These are phyloP conservation scores for Lampris incognitus DNA, from an alignment of 2,113 vertebrate species.

Conservation along the genomic window DNA sequence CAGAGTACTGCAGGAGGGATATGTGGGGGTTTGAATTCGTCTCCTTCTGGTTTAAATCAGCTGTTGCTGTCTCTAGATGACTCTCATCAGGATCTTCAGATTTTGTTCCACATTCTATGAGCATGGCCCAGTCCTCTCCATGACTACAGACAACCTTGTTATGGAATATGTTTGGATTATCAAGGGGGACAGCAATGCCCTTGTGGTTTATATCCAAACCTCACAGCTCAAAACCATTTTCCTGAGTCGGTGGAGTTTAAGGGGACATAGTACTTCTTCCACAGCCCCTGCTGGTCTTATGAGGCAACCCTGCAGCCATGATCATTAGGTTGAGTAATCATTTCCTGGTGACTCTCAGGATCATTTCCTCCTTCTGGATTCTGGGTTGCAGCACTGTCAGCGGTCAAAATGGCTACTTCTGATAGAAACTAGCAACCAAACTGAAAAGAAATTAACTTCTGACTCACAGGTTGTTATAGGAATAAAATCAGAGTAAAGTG, in stretches of 20 bases:
- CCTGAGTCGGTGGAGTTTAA: neutral
- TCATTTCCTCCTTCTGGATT: conserved; percentile 84
- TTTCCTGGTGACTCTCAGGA: conserved; percentile 75
- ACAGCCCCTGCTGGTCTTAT: no score
- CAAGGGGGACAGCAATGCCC: no score
- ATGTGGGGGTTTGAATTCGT: neutral
- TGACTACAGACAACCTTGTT: no score
- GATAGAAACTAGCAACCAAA: conserved; percentile 37
- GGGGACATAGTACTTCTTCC: neutral
- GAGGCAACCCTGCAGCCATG: no score
- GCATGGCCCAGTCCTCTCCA: no score
- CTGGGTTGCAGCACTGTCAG: conserved; percentile 67
- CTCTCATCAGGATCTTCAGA: neutral
- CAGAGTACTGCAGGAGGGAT: neutral
- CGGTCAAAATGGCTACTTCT: conserved; percentile 77
- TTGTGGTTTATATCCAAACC: neutral
- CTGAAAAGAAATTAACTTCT: neutral
- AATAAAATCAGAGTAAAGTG: no score
- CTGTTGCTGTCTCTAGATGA: neutral
- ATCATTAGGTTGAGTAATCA: no score
- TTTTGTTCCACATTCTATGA: no score
- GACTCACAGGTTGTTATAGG: neutral
- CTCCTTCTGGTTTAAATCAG: neutral
- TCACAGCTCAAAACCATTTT: conserved; percentile 74
- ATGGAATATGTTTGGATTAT: neutral